Evolutionary conservation across 2,113 vertebrate genomes (phyloP).

Genomic region (Macrotis lagotis): DNA sequence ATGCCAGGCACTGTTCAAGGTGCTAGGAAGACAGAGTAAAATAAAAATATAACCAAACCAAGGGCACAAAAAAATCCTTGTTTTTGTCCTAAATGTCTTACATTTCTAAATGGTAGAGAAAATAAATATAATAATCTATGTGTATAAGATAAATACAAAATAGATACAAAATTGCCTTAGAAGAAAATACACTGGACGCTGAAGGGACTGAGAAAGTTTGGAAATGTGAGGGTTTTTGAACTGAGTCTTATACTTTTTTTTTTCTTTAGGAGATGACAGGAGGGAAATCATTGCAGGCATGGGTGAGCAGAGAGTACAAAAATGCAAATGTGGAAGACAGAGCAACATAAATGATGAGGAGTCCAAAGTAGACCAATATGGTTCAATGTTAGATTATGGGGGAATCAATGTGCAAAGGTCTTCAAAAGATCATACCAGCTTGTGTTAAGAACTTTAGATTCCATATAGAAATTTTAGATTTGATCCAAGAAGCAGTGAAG

Average conservation of each 20-base stretch:
- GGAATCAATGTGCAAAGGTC: accelerated
- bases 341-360: background rate
- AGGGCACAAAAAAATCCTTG: background rate
- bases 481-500: background rate
- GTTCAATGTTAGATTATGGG: too few relatives aligned
- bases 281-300: background rate
- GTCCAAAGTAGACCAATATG: background rate
- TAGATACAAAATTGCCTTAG: background rate
- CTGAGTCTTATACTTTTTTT: background rate
- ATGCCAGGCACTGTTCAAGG: background rate
- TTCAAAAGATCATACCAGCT: background rate
- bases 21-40: background rate
- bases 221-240: background rate
- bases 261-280: accelerated
- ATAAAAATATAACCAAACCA: background rate
- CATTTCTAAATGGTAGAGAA: background rate
- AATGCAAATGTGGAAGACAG: background rate
- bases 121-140: background rate
- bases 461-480: background rate
- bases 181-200: background rate
- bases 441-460: background rate
- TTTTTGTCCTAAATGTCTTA: background rate
- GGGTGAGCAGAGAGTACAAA: background rate
- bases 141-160: background rate
- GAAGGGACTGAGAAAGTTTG: background rate